These are phyloP conservation scores for Notiomystis cincta DNA, from an alignment of 2,113 vertebrate species.

Conservation along the genomic window DNA sequence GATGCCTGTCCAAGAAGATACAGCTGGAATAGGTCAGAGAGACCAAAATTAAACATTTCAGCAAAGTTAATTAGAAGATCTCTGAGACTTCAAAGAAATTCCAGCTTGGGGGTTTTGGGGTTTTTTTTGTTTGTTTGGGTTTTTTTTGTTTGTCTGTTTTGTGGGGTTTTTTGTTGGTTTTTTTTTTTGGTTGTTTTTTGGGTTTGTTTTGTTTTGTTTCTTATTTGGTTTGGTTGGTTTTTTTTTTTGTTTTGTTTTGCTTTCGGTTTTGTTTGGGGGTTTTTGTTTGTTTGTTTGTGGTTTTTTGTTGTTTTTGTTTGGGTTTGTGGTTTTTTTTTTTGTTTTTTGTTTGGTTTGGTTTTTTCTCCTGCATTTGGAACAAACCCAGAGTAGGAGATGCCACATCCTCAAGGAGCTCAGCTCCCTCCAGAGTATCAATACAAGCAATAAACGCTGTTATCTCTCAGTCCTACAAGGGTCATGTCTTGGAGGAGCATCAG, in stretches of 20 bases:
- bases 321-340: too few relatives aligned
- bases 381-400: background rate
- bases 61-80: background rate
- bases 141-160: too few relatives aligned
- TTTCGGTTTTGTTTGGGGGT: too few relatives aligned
- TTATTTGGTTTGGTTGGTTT: too few relatives aligned
- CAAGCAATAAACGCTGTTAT: rapidly evolving
- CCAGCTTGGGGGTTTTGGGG: background rate
- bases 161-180: too few relatives aligned
- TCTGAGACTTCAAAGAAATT: background rate
- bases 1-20: background rate
- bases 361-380: background rate
- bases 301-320: too few relatives aligned
- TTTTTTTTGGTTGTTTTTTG: too few relatives aligned
- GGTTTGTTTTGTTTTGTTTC: too few relatives aligned
- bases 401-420: background rate
- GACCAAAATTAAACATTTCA: background rate
- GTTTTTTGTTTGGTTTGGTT: too few relatives aligned
- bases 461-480: background rate
- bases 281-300: too few relatives aligned
- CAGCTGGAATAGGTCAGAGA: background rate
- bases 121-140: too few relatives aligned
- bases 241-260: too few relatives aligned
- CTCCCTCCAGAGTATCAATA: background rate
- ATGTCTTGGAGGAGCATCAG: background rate